Conservation (phyloP, 2,797 vertebrate species). For the Coracias cyanogaster region DNA sequence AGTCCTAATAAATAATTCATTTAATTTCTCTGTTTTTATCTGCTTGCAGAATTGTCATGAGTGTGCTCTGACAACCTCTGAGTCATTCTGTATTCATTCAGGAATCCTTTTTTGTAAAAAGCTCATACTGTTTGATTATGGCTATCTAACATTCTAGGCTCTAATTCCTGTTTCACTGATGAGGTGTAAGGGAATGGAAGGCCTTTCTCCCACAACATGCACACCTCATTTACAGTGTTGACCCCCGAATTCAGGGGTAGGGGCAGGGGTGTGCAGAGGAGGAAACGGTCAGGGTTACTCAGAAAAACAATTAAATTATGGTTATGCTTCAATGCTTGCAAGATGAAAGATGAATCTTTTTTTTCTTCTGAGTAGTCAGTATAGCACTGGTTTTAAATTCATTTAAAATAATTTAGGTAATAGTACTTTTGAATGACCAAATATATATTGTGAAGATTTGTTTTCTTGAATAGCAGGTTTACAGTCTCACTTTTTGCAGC, state of each 20-base stretch:
- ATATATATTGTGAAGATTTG: neutral
- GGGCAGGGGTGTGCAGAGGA: neutral
- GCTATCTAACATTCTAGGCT: neutral
- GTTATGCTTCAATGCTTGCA: neutral
- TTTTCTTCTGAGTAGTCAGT: neutral
- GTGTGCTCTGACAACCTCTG: neutral
- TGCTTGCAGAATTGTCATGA: neutral
- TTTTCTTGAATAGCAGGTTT: neutral
- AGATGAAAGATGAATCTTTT: neutral
- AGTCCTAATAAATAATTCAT: constrained; percentile 61
- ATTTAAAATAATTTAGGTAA: neutral
- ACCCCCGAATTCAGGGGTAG: neutral
- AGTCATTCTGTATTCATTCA: neutral
- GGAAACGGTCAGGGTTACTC: neutral
- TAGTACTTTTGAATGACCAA: neutral
- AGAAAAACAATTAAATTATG: neutral
- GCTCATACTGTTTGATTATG: neutral
- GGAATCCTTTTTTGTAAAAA: neutral
- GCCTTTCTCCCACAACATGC: neutral
- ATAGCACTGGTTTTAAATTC: neutral
- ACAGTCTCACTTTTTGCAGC: neutral
- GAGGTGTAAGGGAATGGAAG: neutral
- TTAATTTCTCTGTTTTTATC: constrained; percentile 51
- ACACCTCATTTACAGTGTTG: neutral
- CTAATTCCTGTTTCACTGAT: neutral